These are phyloP conservation scores for Calcarius ornatus DNA, from an alignment of 2,113 vertebrate genomes.

Conservation along the genomic window DNA sequence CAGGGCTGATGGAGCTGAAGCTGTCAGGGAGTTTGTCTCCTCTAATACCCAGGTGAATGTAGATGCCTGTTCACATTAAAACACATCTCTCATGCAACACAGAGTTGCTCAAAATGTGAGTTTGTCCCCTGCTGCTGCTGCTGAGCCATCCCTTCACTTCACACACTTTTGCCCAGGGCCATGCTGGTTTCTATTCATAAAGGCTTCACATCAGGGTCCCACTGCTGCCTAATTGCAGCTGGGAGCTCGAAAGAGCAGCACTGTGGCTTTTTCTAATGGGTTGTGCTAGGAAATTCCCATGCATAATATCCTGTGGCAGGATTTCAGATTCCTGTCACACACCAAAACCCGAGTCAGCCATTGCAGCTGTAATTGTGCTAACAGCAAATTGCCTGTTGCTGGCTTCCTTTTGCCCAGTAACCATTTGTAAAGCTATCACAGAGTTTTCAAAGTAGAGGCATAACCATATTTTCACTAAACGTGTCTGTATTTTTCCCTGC, in stretches of 20 bases:
- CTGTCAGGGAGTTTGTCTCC: not conserved
- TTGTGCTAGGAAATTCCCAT: slow-evolving; percentile 19
- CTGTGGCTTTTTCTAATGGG: slow-evolving; percentile 34
- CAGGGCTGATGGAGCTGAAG: not conserved
- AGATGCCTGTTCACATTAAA: slow-evolving; percentile 3
- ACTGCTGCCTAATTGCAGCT: slow-evolving; percentile 51
- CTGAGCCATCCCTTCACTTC: slow-evolving; percentile 12
- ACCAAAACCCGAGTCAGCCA: not conserved
- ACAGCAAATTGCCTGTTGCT: slow-evolving; percentile 35
- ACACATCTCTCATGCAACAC: not conserved
- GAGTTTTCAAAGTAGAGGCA: not conserved
- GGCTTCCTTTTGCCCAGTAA: not conserved
- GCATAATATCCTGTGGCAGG: slow-evolving; percentile 2
- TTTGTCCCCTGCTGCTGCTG: slow-evolving; percentile 7
- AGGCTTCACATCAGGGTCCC: slow-evolving; percentile 21
- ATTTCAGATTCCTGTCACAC: slow-evolving; percentile 35
- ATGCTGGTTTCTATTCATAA: slow-evolving; percentile 41
- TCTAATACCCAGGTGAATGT: not conserved
- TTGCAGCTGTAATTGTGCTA: slow-evolving; percentile 1
- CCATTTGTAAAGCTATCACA: slow-evolving; percentile 6
- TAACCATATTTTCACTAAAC: not conserved
- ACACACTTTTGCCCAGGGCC: slow-evolving; percentile 15
- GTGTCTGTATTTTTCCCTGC: not conserved
- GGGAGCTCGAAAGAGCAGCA: slow-evolving; percentile 7
- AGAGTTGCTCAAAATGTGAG: not conserved